Evolutionary conservation across 2,888 invertebrate species (phyloP).

Genomic region (Rosalia funebris): DNA sequence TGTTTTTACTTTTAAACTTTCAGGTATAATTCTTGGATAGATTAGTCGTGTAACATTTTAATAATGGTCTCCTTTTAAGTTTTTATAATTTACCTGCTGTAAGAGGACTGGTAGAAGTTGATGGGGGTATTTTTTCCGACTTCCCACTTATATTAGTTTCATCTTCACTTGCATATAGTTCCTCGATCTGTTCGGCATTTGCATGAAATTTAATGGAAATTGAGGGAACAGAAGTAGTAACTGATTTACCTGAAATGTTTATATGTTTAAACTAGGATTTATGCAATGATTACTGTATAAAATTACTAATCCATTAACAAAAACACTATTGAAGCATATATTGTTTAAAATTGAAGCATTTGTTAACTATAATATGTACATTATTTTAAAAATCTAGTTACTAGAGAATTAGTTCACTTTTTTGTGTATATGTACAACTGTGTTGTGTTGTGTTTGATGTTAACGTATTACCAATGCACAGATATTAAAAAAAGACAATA

Average conservation of each 20-base stretch:
- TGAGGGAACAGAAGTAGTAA: constrained; percentile 64
- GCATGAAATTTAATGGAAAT: constrained; percentile 78
- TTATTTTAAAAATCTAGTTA: too few relatives aligned
- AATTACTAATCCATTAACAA: background rate
- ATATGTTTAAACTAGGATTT: background rate
- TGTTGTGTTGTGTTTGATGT: too few relatives aligned
- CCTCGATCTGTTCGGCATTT: constrained; percentile 80
- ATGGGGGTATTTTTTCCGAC: constrained; percentile 30
- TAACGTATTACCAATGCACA: background rate
- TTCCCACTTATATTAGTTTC: constrained; percentile 54
- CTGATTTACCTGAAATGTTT: constrained; percentile 58
- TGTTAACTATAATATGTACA: too few relatives aligned
- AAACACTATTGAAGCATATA: too few relatives aligned
- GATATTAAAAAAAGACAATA: background rate
- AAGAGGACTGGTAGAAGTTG: constrained; percentile 30
- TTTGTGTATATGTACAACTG: background rate
- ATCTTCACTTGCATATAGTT: constrained; percentile 72
- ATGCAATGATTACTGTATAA: background rate
- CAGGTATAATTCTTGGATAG: too few relatives aligned
- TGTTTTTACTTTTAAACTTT: too few relatives aligned
- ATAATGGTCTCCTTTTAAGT: too few relatives aligned
- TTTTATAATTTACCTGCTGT: constrained; percentile 39
- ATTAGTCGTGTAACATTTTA: too few relatives aligned
- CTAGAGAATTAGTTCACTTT: background rate
- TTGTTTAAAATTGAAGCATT: background rate